Evolutionary conservation across 2,113 vertebrate species (phyloP).

Genomic region (Megaleporinus macrocephalus): DNA sequence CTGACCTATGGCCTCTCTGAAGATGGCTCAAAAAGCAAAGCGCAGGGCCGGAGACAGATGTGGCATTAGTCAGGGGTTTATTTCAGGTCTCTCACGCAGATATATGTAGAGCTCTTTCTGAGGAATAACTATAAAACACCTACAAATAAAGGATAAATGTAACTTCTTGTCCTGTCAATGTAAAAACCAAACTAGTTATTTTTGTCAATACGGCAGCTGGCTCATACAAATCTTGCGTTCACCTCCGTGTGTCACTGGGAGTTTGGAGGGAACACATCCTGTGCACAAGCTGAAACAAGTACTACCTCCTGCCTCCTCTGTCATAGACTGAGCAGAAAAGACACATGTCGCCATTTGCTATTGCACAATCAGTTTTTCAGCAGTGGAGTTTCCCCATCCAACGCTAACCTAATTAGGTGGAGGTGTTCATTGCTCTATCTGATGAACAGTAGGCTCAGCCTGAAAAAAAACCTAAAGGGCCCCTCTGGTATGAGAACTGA

Average conservation of each 20-base stretch:
- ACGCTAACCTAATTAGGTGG: conserved; percentile 12
- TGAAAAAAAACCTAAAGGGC: conserved; percentile 2
- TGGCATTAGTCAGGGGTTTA: background rate
- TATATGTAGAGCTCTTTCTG: background rate
- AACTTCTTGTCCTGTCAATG: background rate
- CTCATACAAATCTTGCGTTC: conserved; percentile 34
- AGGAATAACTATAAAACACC: background rate
- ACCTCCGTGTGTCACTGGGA: conserved; percentile 25
- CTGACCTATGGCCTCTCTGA: conserved; percentile 10
- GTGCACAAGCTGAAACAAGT: conserved; percentile 65
- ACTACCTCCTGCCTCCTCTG: conserved; percentile 56
- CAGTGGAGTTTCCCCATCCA: conserved; percentile 56
- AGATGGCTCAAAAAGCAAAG: background rate
- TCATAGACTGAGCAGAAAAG: conserved; percentile 24
- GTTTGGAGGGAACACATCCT: conserved; percentile 38
- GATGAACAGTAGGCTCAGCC: conserved; percentile 5
- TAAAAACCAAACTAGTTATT: background rate
- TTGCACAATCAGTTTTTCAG: conserved; percentile 60
- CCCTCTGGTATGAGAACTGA: background rate
- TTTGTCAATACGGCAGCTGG: conserved; percentile 11
- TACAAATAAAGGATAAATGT: background rate
- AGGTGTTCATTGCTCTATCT: conserved; percentile 48
- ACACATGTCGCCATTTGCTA: conserved; percentile 50
- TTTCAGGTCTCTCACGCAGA: background rate
- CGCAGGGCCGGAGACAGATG: background rate